Evolutionary conservation across 2,113 vertebrate genomes (phyloP), one percentile per base, ranked within the genome.

Genomic region (Tragelaphus imberbis): DNA sequence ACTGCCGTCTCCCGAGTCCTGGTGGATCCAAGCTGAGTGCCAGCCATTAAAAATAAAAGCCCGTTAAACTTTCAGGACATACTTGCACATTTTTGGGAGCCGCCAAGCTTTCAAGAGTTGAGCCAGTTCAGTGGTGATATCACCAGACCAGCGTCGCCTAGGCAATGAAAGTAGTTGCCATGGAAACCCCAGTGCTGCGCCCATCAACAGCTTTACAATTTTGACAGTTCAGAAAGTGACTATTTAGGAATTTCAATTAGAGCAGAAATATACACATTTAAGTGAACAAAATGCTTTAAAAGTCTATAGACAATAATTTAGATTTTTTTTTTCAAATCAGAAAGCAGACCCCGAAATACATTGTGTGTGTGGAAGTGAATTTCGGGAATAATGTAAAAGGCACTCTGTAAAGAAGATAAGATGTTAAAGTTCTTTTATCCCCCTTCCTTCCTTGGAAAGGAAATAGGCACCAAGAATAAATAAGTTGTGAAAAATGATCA

Each of bases 161-260:
- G 97, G 98, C 85, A 88, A 98, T 98, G 98, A 88, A 98, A 98
- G 88, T 30, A 2, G 98, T 99, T 85, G 89, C 98, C 97, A 99
- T 98, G 98, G 98, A 93, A 99, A 99, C 98, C 88, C 95, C n/a
- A 0, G 97, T 96, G 97, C 82, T 98, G 97, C 96, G 97, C 98
- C 98, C 98, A 98, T 98, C 98, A 99, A 98, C 98, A 98, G 98
- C 98, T 98, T 99, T 98, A 98, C 97, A 96, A 98, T 96, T 98
- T 98, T 99, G 98, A 99, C 98, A 98, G 98, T 98, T 99, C 97
- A 97, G 98, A 98, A 99, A 98, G 98, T 98, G 98, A 98, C 98
- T 99, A 98, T 98, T 99, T 97, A 98, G 98, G 98, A 98, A 99
- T 99, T 98, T 98, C 98, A 98, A 99, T 99, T 98, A 98, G 98